phyloP scores from a whole-genome alignment of 2,797 vertebrate genomes.

The Threskiornis aethiopicus region DNA sequence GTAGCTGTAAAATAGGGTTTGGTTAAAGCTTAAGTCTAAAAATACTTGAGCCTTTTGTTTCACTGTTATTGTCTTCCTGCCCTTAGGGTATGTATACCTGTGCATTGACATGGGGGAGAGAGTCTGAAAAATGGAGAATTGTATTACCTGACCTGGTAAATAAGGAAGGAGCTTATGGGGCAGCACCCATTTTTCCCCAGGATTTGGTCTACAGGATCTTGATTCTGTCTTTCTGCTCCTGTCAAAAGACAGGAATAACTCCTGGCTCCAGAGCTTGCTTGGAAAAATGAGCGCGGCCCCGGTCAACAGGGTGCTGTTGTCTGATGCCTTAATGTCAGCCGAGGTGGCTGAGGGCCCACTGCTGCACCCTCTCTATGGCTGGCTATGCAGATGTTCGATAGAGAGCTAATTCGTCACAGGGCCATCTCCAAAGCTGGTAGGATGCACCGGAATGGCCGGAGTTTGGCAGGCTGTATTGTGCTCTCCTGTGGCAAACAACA shows the following conservation, averaged over 20 bases:
- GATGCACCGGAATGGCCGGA: not conserved
- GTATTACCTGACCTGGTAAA: not conserved
- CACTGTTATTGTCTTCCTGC: not conserved
- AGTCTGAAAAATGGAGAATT: not conserved
- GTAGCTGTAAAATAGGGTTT: not conserved
- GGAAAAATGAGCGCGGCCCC: fast-evolving
- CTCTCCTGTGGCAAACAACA: not conserved
- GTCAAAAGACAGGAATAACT: not conserved
- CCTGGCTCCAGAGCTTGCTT: not conserved
- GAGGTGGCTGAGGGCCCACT: not conserved
- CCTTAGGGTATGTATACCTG: not conserved
- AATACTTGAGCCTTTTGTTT: not conserved
- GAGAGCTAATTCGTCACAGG: not conserved
- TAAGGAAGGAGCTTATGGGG: not conserved
- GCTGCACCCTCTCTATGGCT: not conserved
- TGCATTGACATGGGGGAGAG: too few species aligned
- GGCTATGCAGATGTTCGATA: not conserved
- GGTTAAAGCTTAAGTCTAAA: not conserved
- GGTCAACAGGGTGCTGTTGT: not conserved
- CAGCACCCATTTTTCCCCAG: not conserved
- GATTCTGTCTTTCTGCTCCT: not conserved
- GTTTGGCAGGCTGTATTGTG: not conserved
- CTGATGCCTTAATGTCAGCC: not conserved
- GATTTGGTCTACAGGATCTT: not conserved
- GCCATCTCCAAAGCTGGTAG: not conserved